Evolutionary conservation across 2,888 invertebrate species (phyloP).

Genomic region (Dorcus hopei): DNA sequence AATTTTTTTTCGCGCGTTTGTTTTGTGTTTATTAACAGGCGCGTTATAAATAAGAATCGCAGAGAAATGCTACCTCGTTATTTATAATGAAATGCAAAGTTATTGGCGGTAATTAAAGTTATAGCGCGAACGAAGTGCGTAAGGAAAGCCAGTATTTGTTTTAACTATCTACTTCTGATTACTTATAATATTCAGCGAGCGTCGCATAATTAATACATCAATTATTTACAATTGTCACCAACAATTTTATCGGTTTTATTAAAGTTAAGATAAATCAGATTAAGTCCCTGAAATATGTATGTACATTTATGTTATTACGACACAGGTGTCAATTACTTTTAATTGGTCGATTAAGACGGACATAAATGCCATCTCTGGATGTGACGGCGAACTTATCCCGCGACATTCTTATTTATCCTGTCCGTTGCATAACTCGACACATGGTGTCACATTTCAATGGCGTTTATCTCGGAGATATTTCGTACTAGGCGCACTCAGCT

Average conservation of each 20-base stretch:
- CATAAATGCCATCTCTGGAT: constrained; percentile 19
- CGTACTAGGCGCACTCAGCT: constrained; percentile 22
- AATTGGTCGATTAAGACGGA: constrained; percentile 1
- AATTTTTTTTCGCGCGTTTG: too few species aligned
- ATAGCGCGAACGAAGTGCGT: too few species aligned
- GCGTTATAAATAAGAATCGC: too few species aligned
- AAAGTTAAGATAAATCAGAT: not conserved
- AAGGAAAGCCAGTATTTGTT: too few species aligned
- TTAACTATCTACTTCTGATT: too few species aligned
- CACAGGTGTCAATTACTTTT: not conserved
- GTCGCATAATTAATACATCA: not conserved
- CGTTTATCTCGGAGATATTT: constrained; percentile 19
- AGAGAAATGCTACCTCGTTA: too few species aligned
- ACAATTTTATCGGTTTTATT: not conserved
- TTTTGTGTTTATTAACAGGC: too few species aligned
- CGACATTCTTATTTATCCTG: constrained; percentile 14
- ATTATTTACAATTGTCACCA: not conserved
- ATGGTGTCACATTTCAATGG: constrained; percentile 14
- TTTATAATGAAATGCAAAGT: too few species aligned
- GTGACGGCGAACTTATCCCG: constrained; percentile 13
- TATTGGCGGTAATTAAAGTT: too few species aligned
- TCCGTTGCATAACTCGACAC: constrained; percentile 22
- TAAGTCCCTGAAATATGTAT: not conserved
- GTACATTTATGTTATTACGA: not conserved
- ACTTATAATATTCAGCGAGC: not conserved